Percentiles rank a stretch among this genome's conserved stretches.
Evolutionary conservation across 2,797 vertebrate genomes (phyloP).

Genomic region (Zalophus californianus): DNA sequence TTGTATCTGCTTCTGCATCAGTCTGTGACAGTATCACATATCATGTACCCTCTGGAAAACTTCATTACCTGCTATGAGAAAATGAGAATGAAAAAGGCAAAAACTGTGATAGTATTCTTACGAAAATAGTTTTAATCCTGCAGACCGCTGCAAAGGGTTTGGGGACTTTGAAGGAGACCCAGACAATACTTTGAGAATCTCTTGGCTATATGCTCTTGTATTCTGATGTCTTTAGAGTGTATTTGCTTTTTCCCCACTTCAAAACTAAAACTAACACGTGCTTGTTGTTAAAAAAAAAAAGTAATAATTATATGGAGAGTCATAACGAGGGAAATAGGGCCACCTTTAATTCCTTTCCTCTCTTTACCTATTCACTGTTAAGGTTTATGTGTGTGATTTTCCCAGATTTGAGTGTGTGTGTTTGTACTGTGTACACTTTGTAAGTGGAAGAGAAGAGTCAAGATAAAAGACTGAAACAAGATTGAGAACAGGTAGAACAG

Average conservation of each 20-base stretch:
- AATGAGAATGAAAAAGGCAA: background rate
- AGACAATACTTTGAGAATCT: background rate
- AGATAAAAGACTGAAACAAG: background rate
- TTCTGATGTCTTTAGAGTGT: background rate
- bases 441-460: background rate
- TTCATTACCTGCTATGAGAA: background rate
- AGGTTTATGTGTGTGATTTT: slow-evolving; percentile 7
- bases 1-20: background rate
- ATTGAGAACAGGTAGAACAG: background rate
- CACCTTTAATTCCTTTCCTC: background rate
- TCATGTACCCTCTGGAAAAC: background rate
- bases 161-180: background rate
- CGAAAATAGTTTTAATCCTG: background rate
- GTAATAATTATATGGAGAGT: background rate
- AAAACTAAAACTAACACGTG: background rate
- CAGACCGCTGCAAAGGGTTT: background rate
- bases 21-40: background rate
- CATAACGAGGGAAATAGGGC: background rate
- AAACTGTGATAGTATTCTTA: background rate
- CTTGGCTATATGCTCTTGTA: background rate
- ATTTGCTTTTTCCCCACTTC: background rate
- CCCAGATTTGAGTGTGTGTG: background rate
- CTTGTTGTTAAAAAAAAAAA: slow-evolving; percentile 36
- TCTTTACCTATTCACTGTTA: background rate
- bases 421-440: background rate